Evolutionary conservation across 1,140 invertebrate species (phyloP), one percentile per base, ranked within the genome.

Genomic region (Sinonovacula constricta): DNA sequence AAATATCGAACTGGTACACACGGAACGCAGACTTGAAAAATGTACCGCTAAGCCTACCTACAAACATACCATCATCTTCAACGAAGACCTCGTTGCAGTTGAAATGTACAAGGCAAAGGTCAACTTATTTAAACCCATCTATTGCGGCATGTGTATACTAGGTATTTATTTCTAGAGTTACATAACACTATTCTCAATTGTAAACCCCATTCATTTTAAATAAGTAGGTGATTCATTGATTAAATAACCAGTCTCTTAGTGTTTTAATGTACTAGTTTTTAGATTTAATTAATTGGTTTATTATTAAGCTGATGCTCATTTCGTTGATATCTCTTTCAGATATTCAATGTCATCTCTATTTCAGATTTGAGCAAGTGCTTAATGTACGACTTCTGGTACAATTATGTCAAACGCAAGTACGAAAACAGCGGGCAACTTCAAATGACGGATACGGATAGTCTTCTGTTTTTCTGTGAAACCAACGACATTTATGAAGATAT

Each of bases 401-500:
- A 85, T 62, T n/a, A 63, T 26, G 75, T 87, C 4, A 82, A 81
- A 62, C 24, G 31, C 26, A 70, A 85, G 69, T 90, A 85, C 83
- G 75, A 78, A 24, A 59, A 84, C 0, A 83, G 83, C 26, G 66
- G 82, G 10, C 72, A 63, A 45, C 60, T 91, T 0, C 79, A 83
- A 49, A 90, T 87, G 65, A 90, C 85, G 15, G 91, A 92, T 80
- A 92, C 91, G 5, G 91, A 92, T 74, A 85, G 80, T 49, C 86
- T 91, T 3, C 83, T 88, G 4, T 90, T 90, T 78, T 63, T 87
- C 39, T 88, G 91, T 26, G 70, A 85, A 69, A 90, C 87, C 14
- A 76, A 86, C 5, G 85, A 92, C 80, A 81, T 91, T 63, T 91
- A 91, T 83, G 65, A 85, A 56, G 88, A 90, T 72, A 88, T 92